phyloP scores from a whole-genome alignment of 2,797 vertebrate genomes.

The Sphenopsis melanotis region DNA sequence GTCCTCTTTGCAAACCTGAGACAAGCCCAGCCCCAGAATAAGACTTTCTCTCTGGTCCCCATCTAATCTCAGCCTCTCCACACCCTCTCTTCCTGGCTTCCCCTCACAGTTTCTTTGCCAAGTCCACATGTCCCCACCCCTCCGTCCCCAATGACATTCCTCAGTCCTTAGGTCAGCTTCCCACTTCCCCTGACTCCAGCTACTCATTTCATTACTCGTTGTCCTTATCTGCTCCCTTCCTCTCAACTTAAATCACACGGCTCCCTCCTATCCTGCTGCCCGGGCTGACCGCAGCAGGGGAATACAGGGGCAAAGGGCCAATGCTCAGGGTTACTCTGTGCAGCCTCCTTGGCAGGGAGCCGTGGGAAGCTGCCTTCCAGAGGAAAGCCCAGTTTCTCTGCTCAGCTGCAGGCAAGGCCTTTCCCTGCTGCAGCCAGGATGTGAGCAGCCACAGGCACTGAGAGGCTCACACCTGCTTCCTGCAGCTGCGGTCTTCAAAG shows the following conservation, averaged over 20 bases:
- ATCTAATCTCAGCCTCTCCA: not conserved
- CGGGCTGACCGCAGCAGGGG: not conserved
- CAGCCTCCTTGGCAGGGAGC: not conserved
- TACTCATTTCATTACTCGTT: not conserved
- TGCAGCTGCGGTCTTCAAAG: not conserved
- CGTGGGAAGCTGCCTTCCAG: not conserved
- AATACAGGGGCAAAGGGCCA: not conserved
- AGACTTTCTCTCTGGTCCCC: not conserved
- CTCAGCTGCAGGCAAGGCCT: not conserved
- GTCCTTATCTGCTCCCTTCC: slow-evolving; percentile 34
- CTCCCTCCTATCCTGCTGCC: not conserved
- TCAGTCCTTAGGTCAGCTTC: slow-evolving; percentile 36
- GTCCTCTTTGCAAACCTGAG: not conserved
- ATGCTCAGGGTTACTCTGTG: fast-evolving
- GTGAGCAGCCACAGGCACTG: not conserved
- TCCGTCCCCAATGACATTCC: not conserved
- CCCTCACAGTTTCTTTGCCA: slow-evolving; percentile 7
- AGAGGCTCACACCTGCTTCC: not conserved
- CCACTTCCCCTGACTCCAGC: not conserved
- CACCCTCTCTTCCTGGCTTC: slow-evolving; percentile 4
- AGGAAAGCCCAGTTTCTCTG: not conserved
- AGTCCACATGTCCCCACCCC: not conserved
- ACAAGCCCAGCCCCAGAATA: not conserved
- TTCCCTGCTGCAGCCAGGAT: fast-evolving
- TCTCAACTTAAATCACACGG: not conserved